These are phyloP conservation scores for Eremophila alpestris DNA, from an alignment of 2,797 vertebrate species.

Conservation along the genomic window DNA sequence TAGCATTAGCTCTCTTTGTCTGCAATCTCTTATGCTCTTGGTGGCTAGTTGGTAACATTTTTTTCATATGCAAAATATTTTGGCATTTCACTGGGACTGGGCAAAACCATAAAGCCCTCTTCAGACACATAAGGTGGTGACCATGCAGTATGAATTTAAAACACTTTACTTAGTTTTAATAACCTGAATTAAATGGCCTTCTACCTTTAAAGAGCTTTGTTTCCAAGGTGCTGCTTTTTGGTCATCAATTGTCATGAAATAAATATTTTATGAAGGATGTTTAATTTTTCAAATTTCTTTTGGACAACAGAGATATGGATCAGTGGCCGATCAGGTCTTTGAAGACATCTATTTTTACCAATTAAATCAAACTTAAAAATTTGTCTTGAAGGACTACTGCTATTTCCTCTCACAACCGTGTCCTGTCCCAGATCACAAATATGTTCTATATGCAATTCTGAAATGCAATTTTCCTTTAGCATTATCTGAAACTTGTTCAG, in stretches of 20 bases:
- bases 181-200: background rate
- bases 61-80: background rate
- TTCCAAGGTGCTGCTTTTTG: background rate
- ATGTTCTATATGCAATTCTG: background rate
- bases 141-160: background rate
- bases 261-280: background rate
- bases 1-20: background rate
- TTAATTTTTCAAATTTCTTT: background rate
- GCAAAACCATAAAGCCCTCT: background rate
- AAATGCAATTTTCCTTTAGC: background rate
- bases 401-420: background rate
- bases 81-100: background rate
- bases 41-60: background rate
- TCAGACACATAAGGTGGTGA: background rate
- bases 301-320: background rate
- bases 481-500: background rate
- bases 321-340: background rate
- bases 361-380: background rate
- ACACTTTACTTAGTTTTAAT: background rate
- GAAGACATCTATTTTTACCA: background rate
- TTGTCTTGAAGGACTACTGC: background rate
- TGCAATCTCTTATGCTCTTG: background rate
- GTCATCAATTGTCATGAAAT: background rate
- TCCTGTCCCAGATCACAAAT: accelerated
- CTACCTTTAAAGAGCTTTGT: background rate